Evolutionary conservation across 2,888 invertebrate species (phyloP), one percentile per base, ranked within the genome.

Genomic region (Siphonodentalium dalli): DNA sequence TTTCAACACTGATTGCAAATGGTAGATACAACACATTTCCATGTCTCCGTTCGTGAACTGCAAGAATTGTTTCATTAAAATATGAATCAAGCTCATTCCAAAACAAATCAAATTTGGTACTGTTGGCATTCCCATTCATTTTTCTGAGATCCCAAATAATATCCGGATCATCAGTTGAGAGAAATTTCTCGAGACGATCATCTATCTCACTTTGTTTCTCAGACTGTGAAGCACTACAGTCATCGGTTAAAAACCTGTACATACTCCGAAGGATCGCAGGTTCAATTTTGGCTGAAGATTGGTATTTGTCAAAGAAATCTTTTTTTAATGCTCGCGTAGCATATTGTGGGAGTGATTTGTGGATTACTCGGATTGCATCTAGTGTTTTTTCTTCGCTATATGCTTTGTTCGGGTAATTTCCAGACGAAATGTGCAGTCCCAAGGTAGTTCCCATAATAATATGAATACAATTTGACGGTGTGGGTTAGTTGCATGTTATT

Each of bases 1-100:
- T 40, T 44, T 55, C 46, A 11, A 55, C 18, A 13, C 52, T 52
- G 3, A 59, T 42, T 6, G 51, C 39, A 15, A 51, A 35, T 9
- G 51, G 47, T n/a, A 58, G 31, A 46, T 54, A 58, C 24, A 54
- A 8, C 37, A 54, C 51, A 9, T 54, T 28, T 47, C 43, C 43
- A 23, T 43, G 38, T 24, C 44, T 26, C 11, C 54, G 46, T 24
- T 58, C 58, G 24, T 47, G 20, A 21, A 54, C 51, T 11, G 29
- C 6, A 20, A 58, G 21, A 9, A 58, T 7, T 26, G 49, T 40
- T 42, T 58, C 35, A 18, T 58, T 46, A 49, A 54, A 58, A 39
- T 50, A 54, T 21, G 46, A 51, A 2, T 27, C 31, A 20, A 50
- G 37, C 7, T 37, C 46, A 15, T 31, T 34, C 29, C 44, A 57